phyloP scores from a whole-genome alignment of 2,888 invertebrate genomes.

The Scrobipalpa costella region DNA sequence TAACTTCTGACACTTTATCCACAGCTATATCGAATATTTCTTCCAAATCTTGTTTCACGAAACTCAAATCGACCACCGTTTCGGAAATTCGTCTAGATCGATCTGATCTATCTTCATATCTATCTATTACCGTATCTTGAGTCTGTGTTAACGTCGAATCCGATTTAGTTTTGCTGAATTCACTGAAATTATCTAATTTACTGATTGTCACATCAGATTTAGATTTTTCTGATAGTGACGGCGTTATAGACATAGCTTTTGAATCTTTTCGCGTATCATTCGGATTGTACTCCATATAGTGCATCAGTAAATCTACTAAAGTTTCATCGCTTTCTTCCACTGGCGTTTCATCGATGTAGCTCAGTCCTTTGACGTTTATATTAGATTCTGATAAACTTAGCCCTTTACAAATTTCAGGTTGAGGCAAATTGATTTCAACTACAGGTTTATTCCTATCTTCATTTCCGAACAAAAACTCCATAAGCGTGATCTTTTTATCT shows the following conservation, averaged over 20 bases:
- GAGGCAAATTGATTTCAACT: slow-evolving; percentile 53
- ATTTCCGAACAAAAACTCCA: slow-evolving; percentile 74
- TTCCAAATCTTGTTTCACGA: slow-evolving; percentile 68
- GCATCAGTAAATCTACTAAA: slow-evolving; percentile 70
- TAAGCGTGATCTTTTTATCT: slow-evolving; percentile 72
- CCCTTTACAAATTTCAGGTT: slow-evolving; percentile 48
- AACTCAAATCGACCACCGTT: slow-evolving; percentile 67
- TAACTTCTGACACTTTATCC: slow-evolving; percentile 51
- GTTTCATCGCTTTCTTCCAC: slow-evolving; percentile 66
- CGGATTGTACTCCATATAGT: slow-evolving; percentile 71
- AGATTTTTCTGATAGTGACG: slow-evolving; percentile 70
- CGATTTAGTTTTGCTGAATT: slow-evolving; percentile 74
- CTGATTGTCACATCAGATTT: slow-evolving; percentile 75
- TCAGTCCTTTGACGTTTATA: slow-evolving; percentile 63
- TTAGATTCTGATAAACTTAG: slow-evolving; percentile 64
- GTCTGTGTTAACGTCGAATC: slow-evolving; percentile 74
- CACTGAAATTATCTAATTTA: slow-evolving; percentile 68
- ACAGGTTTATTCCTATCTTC: slow-evolving; percentile 61
- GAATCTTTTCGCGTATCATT: slow-evolving; percentile 54
- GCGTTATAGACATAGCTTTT: slow-evolving; percentile 61
- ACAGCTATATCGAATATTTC: slow-evolving; percentile 65
- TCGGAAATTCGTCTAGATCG: slow-evolving; percentile 66
- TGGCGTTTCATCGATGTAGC: slow-evolving; percentile 74
- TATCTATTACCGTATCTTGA: slow-evolving; percentile 73
- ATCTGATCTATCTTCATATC: slow-evolving; percentile 50